Base-by-base conservation (phyloP, 2,888 invertebrate species). In the Conus canariensis region DNA sequence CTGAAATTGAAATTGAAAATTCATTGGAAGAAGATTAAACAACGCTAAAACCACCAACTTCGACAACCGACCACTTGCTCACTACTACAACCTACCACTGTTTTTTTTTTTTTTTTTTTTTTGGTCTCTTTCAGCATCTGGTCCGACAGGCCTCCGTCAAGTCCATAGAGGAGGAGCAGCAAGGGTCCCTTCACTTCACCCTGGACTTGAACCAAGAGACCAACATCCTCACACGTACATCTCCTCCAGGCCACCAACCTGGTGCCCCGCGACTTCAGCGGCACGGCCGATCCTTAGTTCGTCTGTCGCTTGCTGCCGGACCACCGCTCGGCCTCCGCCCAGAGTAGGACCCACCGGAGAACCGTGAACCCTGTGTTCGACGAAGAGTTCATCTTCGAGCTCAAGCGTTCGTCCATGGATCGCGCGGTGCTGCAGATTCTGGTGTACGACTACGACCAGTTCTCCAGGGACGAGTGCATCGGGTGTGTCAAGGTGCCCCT, bases 251-350 rank as follows among this genome's bases (percentile, higher is more conserved):
- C 97, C 92, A 96, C 97, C n/a, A 95, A 95, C 91, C 94, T 96
- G 56, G 94, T 94, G 91, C 93, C 95, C 0, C 93, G 95, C 45
- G 95, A 95, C 91, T 93, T 94, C 91, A 94, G 93, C 89, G 95
- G 94, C 25, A 95, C 95, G 0, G 94, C 95, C 22, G 95, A 97
- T 96, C 97, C 97, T 0, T 97, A 97, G 97, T 97, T 67, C 97
- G 97, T 95, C 98, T 99, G 0, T 98, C 98, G 96, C 98, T 99
- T 99, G 98, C 98, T 99, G 96, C 98, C 98, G 93, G 98, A 98
- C 95, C 92, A 93, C 30, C 92, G 93, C 82, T 92, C 92, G 86
- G 83, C 91, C 7, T 93, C 94, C 64, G 93, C 95, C 6, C 95
- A 95, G 90, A 95, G 95, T 87, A 94, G 94, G 94, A 97, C 97